These are phyloP conservation scores for Petromus typicus DNA, from an alignment of 2,113 vertebrate genomes.

Conservation along the genomic window DNA sequence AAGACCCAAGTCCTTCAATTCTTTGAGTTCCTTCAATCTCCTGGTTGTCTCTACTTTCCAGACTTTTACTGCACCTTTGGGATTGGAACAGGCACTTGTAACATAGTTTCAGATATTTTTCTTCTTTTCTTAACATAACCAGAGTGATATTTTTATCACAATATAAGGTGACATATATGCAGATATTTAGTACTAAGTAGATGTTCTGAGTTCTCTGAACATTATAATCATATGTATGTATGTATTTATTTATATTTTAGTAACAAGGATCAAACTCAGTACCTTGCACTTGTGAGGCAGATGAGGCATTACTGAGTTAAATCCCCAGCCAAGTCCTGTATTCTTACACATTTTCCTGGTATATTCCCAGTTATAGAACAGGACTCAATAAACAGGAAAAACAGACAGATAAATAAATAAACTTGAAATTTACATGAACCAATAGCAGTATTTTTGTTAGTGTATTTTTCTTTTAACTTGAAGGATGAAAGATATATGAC, in stretches of 20 bases:
- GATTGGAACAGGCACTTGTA: neutral
- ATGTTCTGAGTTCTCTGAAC: neutral
- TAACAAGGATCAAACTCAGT: too few relatives aligned
- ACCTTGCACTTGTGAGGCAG: too few relatives aligned
- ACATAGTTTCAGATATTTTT: neutral
- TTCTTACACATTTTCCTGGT: neutral
- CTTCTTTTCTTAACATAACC: neutral
- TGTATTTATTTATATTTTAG: too few relatives aligned
- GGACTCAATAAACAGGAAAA: neutral
- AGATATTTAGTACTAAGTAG: neutral
- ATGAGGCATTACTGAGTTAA: too few relatives aligned
- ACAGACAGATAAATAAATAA: neutral
- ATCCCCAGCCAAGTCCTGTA: neutral
- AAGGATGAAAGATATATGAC: neutral
- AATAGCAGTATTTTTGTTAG: neutral
- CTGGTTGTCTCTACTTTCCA: neutral
- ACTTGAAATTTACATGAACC: neutral
- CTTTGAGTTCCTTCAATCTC: neutral
- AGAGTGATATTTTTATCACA: neutral
- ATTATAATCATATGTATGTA: neutral
- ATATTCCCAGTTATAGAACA: neutral
- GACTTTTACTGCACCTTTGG: neutral
- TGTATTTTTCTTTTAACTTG: neutral
- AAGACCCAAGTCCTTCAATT: neutral
- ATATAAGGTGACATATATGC: neutral